Percentiles rank a stretch among this genome's conserved stretches.
phyloP scores from a whole-genome alignment of 2,888 invertebrate species.

The Toxonevra muliebris region DNA sequence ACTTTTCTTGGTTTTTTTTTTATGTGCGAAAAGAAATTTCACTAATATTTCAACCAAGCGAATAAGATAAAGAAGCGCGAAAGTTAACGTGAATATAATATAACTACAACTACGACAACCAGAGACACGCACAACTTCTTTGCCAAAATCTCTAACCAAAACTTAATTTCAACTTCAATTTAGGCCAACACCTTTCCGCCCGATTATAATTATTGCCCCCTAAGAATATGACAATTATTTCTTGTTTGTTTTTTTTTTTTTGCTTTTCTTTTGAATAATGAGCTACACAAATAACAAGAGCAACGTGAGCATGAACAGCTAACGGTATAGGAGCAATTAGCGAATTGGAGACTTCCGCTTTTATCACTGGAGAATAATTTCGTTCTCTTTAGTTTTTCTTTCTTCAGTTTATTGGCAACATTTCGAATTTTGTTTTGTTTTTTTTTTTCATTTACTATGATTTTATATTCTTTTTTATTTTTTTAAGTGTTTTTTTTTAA shows the following conservation, averaged over 20 bases:
- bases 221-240: too few species aligned
- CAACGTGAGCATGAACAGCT: constrained; percentile 1
- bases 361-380: not conserved
- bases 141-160: constrained; percentile 16
- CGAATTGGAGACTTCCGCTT: constrained; percentile 40
- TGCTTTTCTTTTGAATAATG: too few species aligned
- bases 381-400: too few species aligned
- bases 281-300: too few species aligned
- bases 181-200: constrained; percentile 13
- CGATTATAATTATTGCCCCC: too few species aligned
- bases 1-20: constrained; percentile 19
- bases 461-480: too few species aligned
- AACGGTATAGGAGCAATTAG: constrained; percentile 40
- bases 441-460: too few species aligned
- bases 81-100: not conserved
- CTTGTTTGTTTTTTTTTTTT: too few species aligned
- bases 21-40: constrained; percentile 1
- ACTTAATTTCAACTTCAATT: constrained; percentile 22
- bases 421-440: too few species aligned
- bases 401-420: too few species aligned
- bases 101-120: not conserved
- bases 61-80: not conserved
- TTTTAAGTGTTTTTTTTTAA: too few species aligned
- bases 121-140: constrained; percentile 31
- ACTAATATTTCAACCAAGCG: constrained; percentile 10